A percentile compares a stretch with the other conserved stretches of the same genome.
Evolutionary conservation across 2,797 vertebrate genomes (phyloP).

Genomic region (Galagoides demidoff): DNA sequence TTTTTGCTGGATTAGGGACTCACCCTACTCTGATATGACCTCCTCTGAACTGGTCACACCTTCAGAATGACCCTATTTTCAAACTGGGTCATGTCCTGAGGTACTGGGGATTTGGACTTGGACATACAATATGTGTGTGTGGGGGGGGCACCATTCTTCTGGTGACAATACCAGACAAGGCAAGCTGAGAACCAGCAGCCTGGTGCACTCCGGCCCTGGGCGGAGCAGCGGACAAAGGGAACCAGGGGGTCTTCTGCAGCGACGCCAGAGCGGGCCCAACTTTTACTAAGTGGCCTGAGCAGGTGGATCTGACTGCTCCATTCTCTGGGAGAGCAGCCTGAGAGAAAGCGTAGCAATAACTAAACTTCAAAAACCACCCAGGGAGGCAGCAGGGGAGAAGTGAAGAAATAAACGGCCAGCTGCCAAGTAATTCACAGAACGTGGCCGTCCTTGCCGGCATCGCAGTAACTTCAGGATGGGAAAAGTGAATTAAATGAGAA

Average conservation of each 20-base stretch:
- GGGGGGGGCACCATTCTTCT: not conserved
- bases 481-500: constrained; percentile 58
- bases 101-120: not conserved
- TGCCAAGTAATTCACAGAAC: not conserved
- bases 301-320: not conserved
- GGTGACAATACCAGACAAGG: rapidly evolving
- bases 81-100: not conserved
- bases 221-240: too few relatives aligned
- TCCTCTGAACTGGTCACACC: not conserved
- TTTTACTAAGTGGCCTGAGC: not conserved
- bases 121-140: not conserved
- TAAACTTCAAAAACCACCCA: constrained; percentile 45
- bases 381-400: constrained; percentile 15
- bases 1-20: not conserved
- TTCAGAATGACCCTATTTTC: not conserved
- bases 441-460: not conserved
- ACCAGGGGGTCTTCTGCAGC: rapidly evolving
- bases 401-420: constrained; percentile 43
- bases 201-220: not conserved
- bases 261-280: too few relatives aligned
- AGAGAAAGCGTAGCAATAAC: not conserved
- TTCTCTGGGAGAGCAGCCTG: not conserved
- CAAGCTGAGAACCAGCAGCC: not conserved
- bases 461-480: not conserved
- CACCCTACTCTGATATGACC: not conserved